phyloP scores from a whole-genome alignment of 2,888 invertebrate species.

The Drosophila crucigera region DNA sequence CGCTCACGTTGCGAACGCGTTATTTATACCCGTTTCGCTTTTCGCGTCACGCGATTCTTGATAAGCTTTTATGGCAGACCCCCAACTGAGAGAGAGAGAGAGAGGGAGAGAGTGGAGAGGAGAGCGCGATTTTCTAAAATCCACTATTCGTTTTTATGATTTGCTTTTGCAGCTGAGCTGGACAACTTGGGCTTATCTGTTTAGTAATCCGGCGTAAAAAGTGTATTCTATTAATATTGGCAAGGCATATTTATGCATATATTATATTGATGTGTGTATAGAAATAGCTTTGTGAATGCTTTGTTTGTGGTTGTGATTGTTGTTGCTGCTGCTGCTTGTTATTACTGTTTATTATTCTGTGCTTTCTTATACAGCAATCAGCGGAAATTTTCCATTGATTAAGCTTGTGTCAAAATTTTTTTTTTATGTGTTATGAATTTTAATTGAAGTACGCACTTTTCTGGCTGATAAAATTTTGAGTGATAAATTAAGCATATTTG shows the following conservation, averaged over 20 bases:
- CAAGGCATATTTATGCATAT: background rate
- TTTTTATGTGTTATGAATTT: background rate
- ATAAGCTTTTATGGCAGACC: conserved; percentile 44
- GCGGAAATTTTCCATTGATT: conserved; percentile 66
- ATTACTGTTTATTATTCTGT: conserved; percentile 31
- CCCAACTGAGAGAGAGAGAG: conserved; percentile 21
- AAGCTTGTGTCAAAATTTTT: conserved; percentile 27
- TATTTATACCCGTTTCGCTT: conserved; percentile 58
- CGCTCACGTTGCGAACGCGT: conserved; percentile 23
- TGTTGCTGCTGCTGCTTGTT: conserved; percentile 24
- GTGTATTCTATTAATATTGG: background rate
- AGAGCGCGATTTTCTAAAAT: background rate
- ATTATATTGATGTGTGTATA: conserved; percentile 22
- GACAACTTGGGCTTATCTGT: conserved; percentile 45
- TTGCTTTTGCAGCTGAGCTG: conserved; percentile 34
- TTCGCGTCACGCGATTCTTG: conserved; percentile 28
- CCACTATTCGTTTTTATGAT: background rate
- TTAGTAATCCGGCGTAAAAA: conserved; percentile 25
- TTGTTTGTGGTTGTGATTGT: conserved; percentile 10
- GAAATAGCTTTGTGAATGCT: conserved; percentile 44
- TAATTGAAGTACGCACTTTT: background rate
- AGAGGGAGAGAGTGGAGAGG: background rate
- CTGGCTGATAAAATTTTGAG: background rate
- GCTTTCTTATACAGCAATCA: conserved; percentile 33
- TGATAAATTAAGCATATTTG: background rate